Conservation (phyloP, 2,797 vertebrate species). For the Paedocypris micromegethes region DNA sequence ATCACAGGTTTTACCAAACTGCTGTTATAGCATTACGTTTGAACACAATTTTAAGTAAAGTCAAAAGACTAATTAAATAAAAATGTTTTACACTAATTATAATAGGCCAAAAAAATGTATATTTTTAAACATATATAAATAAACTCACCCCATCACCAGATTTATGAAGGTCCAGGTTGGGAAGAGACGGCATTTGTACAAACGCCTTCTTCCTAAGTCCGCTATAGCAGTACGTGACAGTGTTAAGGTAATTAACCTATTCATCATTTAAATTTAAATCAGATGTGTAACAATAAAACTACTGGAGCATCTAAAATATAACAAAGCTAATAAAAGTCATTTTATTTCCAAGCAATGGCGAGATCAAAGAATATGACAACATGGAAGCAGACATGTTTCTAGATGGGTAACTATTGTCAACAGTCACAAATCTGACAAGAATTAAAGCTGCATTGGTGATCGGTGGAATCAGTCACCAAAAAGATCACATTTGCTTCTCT, state of each 20-base stretch:
- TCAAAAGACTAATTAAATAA: no score
- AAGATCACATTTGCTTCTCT: conserved; percentile 1
- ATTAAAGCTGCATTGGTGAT: neutral
- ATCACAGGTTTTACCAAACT: neutral
- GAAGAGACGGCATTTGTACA: conserved; percentile 94
- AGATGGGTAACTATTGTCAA: neutral
- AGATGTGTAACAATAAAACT: neutral
- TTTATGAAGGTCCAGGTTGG: conserved; percentile 90
- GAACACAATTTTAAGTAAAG: no score
- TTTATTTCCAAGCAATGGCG: no score
- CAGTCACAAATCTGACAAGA: neutral
- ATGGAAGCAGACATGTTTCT: neutral
- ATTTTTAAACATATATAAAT: neutral
- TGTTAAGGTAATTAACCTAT: conserved; percentile 74
- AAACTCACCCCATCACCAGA: conserved; percentile 82
- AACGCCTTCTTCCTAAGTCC: conserved; percentile 96
- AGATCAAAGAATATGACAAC: no score
- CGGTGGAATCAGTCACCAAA: neutral
- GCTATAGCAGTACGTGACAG: conserved; percentile 93
- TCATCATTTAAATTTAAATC: neutral
- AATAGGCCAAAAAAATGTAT: neutral
- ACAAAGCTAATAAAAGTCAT: neutral
- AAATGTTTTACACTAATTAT: neutral
- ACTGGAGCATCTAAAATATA: neutral
- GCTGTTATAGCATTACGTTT: no score